Base-by-base conservation (phyloP, 2,113 vertebrate genomes). In the Mungos mungo region DNA sequence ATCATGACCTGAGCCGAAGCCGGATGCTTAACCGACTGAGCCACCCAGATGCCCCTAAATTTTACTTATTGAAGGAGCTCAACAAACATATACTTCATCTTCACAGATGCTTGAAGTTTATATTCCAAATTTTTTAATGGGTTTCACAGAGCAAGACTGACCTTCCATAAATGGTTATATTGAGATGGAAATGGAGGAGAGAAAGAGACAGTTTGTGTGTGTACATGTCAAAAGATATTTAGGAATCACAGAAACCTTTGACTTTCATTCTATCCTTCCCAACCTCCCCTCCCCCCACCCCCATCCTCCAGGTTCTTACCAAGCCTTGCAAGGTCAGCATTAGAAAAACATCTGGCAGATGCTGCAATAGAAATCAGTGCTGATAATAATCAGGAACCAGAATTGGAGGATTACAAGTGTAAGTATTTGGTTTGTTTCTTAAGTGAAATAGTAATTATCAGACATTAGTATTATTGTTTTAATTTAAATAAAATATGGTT, bases 321-420 rank as follows among this genome's bases (percentile, higher is more conserved):
- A 96, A 99, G 97, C 35, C 98, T 99, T 41, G 99, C 99, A 54
- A 99, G 99, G 41, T 99, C 99, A 71, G 99, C 99, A 71, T 99
- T 99, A 76, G 99, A 99, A 90, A 99, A 99, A 98, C 99, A 98
- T 95, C 98, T 99, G 15, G 88, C 98, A 76, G 99, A 99, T 98
- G 99, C 98, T 97, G 98, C 98, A 87, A 99, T 99, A 96, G 98
- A 99, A 97, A 97, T 97, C 68, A 94, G 29, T 15, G 31, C 96
- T 33, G 98, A 98, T 18, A 97, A 98, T 9, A 15, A 18, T 83
- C 88, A 92, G 71, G 97, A 98, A 47, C 98, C 98, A 52, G 97
- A 98, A 21, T 87, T 97, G 65, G 98, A 97, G 11, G 98, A 99
- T 96, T 98, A 98, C 80, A 98, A 97, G 91, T 99, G 99, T 99